A percentile compares a stretch with the other conserved stretches of the same genome.
phyloP scores from a whole-genome alignment of 2,888 invertebrate genomes.

The Drosophila histrio region DNA sequence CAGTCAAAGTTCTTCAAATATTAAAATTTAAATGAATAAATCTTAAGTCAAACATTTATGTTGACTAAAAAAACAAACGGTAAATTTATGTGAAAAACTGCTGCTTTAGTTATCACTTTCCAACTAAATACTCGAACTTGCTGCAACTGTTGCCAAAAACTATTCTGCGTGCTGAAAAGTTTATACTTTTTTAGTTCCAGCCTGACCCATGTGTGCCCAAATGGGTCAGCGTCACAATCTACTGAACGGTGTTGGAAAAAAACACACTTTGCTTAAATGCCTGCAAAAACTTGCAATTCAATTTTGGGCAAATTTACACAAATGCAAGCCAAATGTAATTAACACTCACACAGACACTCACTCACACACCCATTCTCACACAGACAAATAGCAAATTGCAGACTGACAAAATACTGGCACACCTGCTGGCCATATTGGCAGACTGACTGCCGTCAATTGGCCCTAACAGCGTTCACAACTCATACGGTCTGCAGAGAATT shows the following conservation, averaged over 20 bases:
- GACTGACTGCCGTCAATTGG: conserved; percentile 62
- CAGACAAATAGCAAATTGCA: conserved; percentile 23
- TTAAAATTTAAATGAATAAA: conserved; percentile 26
- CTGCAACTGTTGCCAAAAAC: conserved; percentile 58
- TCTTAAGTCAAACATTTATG: neutral
- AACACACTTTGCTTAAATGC: conserved; percentile 64
- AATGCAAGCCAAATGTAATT: conserved; percentile 77
- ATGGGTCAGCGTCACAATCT: conserved; percentile 15
- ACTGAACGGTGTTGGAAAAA: neutral
- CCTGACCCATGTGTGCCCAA: conserved; percentile 62
- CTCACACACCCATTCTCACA: conserved; percentile 17
- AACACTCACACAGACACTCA: conserved; percentile 58
- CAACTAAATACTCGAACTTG: conserved; percentile 27
- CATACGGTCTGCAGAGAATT: conserved; percentile 31
- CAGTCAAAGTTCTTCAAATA: neutral
- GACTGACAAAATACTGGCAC: conserved; percentile 53
- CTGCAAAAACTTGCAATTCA: conserved; percentile 74
- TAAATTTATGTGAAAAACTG: conserved; percentile 34
- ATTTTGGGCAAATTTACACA: conserved; percentile 69
- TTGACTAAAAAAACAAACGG: conserved; percentile 9
- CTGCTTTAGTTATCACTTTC: conserved; percentile 42
- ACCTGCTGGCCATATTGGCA: conserved; percentile 58
- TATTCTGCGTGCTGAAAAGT: conserved; percentile 29
- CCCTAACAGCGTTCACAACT: conserved; percentile 24
- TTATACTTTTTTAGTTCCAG: conserved; percentile 20